These are phyloP conservation scores for Oophaga sylvatica DNA, from an alignment of 2,797 vertebrate species.

Conservation along the genomic window DNA sequence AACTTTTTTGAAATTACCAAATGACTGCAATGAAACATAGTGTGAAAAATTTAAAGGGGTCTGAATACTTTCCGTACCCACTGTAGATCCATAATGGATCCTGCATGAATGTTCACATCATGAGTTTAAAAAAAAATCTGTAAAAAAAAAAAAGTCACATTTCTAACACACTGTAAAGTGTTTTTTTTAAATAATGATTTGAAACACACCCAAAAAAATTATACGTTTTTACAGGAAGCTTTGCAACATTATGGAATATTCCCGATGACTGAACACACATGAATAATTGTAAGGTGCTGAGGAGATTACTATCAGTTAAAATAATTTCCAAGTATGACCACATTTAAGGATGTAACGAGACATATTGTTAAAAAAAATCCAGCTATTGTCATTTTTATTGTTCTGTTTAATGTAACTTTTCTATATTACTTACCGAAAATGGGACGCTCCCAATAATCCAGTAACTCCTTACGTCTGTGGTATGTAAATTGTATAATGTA, in stretches of 20 bases:
- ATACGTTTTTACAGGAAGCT: background rate
- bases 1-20: no score
- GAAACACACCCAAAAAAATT: no score
- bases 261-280: background rate
- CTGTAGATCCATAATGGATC: background rate
- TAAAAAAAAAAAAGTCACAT: background rate
- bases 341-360: background rate
- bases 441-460: background rate
- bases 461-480: background rate
- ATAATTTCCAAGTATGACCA: background rate
- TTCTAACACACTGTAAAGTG: background rate
- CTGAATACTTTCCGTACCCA: no score
- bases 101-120: background rate
- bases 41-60: no score
- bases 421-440: background rate
- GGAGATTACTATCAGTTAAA: constrained; percentile 16
- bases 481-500: constrained; percentile 88
- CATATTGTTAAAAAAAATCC: background rate
- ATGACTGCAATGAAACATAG: no score
- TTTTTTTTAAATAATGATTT: background rate
- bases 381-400: background rate
- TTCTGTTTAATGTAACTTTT: background rate
- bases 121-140: background rate
- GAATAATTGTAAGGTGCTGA: constrained; percentile 9
- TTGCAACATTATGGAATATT: background rate